Evolutionary conservation across 2,797 vertebrate species (phyloP).

Genomic region (Poecilia gillii): DNA sequence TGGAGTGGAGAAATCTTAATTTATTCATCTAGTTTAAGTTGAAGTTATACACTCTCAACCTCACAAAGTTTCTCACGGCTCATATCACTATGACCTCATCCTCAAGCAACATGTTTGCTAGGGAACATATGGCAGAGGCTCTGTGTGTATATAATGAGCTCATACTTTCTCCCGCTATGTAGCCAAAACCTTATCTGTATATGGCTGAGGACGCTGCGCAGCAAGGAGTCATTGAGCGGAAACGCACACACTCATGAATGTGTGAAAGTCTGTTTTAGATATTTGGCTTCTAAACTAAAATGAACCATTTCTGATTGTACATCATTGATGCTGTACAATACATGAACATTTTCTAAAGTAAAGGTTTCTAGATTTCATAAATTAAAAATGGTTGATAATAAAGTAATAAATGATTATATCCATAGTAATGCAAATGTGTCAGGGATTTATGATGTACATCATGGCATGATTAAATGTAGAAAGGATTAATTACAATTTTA

Average conservation of each 20-base stretch:
- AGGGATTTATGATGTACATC: not conserved
- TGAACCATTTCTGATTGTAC: not conserved
- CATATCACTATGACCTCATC: slow-evolving; percentile 67
- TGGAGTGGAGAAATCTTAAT: not conserved
- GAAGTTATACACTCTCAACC: not conserved
- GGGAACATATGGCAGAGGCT: slow-evolving; percentile 62
- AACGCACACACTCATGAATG: slow-evolving; percentile 11
- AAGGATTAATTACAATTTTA: not conserved
- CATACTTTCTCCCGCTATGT: slow-evolving; percentile 52
- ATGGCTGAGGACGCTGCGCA: slow-evolving; percentile 53
- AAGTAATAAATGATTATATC: not conserved
- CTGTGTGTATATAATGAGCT: slow-evolving; percentile 65
- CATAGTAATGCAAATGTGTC: not conserved
- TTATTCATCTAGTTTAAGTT: not conserved
- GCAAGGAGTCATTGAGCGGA: slow-evolving; percentile 67
- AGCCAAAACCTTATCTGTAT: slow-evolving; percentile 39
- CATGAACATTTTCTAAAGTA: not conserved
- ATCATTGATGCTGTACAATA: not conserved
- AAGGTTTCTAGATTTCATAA: not conserved
- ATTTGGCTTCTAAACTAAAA: not conserved
- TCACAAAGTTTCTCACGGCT: slow-evolving; percentile 24
- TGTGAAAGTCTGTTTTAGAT: not conserved
- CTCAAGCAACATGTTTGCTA: slow-evolving; percentile 57
- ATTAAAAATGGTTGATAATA: not conserved
- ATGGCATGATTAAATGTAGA: not conserved